A percentile compares a stretch with the other conserved stretches of the same genome.
Conservation (phyloP, 2,113 vertebrate genomes). For the Phalacrocorax carbo region DNA sequence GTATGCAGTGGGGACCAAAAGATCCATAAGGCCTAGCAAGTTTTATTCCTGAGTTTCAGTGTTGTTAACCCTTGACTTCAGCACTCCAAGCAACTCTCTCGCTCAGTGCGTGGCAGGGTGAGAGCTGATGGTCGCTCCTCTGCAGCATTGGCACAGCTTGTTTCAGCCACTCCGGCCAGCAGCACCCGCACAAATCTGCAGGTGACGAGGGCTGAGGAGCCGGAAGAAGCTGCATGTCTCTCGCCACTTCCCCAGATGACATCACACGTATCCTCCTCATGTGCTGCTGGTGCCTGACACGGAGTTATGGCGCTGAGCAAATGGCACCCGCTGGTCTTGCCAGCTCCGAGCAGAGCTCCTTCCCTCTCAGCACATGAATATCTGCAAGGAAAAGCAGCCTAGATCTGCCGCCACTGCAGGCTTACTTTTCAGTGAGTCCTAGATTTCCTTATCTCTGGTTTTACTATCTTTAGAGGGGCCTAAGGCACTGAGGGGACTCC, state of each 20-base stretch:
- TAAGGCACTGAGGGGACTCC: accelerated
- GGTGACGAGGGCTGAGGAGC: background rate
- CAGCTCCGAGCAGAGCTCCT: background rate
- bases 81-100: background rate
- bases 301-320: background rate
- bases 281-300: accelerated
- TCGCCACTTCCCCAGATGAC: background rate
- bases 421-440: background rate
- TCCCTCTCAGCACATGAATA: background rate
- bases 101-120: accelerated
- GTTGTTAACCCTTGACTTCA: background rate
- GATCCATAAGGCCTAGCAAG: background rate
- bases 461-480: background rate
- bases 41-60: background rate
- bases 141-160: accelerated
- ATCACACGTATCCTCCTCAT: background rate
- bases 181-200: background rate
- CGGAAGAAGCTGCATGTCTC: accelerated
- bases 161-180: background rate
- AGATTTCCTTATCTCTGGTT: background rate
- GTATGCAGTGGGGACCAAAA: background rate
- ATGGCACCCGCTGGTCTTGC: accelerated
- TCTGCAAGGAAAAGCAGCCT: background rate
- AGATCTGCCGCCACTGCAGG: background rate
- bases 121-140: accelerated